Base-by-base conservation (phyloP, 2,113 vertebrate genomes). In the Trichomycterus rosablanca region DNA sequence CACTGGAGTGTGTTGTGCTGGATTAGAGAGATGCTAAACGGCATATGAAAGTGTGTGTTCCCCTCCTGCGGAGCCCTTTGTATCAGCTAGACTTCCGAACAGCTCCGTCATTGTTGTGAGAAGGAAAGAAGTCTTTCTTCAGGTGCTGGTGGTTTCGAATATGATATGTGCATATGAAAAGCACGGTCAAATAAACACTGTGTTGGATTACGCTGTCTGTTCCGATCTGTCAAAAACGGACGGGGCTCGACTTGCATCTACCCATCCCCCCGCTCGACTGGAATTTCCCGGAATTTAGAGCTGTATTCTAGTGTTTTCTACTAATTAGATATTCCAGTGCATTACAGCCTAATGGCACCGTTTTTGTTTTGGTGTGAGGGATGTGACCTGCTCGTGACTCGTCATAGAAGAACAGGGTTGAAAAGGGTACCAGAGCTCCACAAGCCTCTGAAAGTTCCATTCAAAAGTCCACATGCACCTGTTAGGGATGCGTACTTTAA, bases 241-340 rank as follows among this genome's bases (percentile, higher is more conserved):
- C 46, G 67, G 52, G 49, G 66, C 67, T 83, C 60, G 4, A 16
- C 63, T 80, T 81, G 77, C 74, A 74, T 39, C 50, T 5, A 0
- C 35, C 48, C 24, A n/a, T 48, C 10, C 57, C 12, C 16, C 28
- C 34, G 72, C 68, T 42, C 43, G 48, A 51, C 73, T 75, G 84
- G 84, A 92, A 90, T 89, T 91, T 81, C 88, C 91, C 89, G 71
- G 57, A 66, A 81, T 80, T 79, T 62, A 6, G 66, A 71, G 66
- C 66, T 61, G 71, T 74, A n/a, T 80, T 76, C 40, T 58, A 75
- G 66, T 59, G 60, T 81, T 78, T 84, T 67, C 68, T 74, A 42
- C 76, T 76, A 81, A 90, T 90, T 87, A 86, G 86, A 87, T 71
- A 82, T 82, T 85, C 78, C 78, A 46, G 72, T 77, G 79, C 71